Evolutionary conservation across 2,888 invertebrate genomes (phyloP).

Genomic region (Chrysolina haemoptera): DNA sequence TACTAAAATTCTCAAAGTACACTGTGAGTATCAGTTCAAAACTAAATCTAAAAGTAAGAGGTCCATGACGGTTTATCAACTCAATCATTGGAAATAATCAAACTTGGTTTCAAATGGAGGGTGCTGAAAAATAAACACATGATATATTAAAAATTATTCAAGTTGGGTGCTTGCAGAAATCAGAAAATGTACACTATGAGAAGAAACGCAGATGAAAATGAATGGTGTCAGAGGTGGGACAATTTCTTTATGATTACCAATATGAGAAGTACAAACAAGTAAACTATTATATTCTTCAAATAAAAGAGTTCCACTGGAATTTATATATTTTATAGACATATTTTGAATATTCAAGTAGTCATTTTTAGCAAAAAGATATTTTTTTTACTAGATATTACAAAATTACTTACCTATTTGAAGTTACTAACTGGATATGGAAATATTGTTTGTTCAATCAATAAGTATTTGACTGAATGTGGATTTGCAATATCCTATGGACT

Average conservation of each 20-base stretch:
- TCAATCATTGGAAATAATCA: conserved; percentile 15
- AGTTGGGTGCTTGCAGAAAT: too few species aligned
- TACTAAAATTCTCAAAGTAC: conserved; percentile 29
- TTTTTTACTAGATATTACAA: too few species aligned
- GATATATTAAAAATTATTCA: too few species aligned
- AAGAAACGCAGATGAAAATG: neutral
- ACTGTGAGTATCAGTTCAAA: conserved; percentile 37
- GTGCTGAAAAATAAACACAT: conserved; percentile 12
- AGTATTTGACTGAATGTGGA: conserved; percentile 41
- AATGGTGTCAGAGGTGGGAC: conserved; percentile 1
- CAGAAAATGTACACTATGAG: too few species aligned
- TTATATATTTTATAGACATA: too few species aligned
- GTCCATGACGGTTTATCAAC: neutral
- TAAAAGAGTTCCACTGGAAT: too few species aligned
- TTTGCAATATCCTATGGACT: conserved; percentile 50
- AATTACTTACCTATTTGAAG: conserved; percentile 17
- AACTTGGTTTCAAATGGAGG: conserved; percentile 22
- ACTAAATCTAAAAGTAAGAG: conserved; percentile 11
- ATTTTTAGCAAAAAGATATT: too few species aligned
- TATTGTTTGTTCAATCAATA: conserved; percentile 39
- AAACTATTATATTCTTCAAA: too few species aligned
- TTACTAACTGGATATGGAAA: conserved; percentile 26
- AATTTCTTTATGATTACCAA: neutral
- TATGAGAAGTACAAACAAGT: too few species aligned
- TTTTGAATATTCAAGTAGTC: too few species aligned